These are phyloP conservation scores for Uropsilus gracilis DNA, from an alignment of 2,113 vertebrate genomes.

Conservation along the genomic window DNA sequence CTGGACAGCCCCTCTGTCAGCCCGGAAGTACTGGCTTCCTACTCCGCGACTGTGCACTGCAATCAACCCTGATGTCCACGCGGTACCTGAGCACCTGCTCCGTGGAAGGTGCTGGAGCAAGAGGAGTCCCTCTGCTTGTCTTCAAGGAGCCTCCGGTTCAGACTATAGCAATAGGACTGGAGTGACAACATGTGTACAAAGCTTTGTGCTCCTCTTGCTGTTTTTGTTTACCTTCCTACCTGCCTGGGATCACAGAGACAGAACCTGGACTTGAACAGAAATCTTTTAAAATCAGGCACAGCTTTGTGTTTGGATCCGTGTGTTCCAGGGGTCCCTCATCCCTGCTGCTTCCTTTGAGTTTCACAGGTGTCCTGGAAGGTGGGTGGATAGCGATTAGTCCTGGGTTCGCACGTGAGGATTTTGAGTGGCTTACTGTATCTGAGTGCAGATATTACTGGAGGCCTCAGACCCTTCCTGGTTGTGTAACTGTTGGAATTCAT, in stretches of 20 bases:
- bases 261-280: not conserved
- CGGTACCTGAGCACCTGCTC: not conserved
- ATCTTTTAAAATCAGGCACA: not conserved
- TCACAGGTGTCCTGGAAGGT: not conserved
- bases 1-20: not conserved
- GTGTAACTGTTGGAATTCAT: not conserved
- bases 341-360: not conserved
- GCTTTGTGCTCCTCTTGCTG: not conserved
- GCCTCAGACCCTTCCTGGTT: not conserved
- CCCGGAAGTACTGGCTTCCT: not conserved
- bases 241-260: not conserved
- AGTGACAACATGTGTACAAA: not conserved
- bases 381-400: not conserved
- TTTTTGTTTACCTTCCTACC: not conserved
- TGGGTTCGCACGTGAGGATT: not conserved
- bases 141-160: not conserved
- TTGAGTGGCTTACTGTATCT: not conserved
- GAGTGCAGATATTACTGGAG: not conserved
- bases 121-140: not conserved
- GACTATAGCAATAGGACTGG: accelerated
- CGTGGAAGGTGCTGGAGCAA: not conserved
- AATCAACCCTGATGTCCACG: accelerated
- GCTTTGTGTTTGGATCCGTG: not conserved
- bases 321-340: not conserved
- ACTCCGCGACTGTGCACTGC: not conserved